A percentile compares a stretch with the other conserved stretches of the same genome.
Evolutionary conservation across 2,888 invertebrate genomes (phyloP).

Genomic region (Acrocera orbiculus): DNA sequence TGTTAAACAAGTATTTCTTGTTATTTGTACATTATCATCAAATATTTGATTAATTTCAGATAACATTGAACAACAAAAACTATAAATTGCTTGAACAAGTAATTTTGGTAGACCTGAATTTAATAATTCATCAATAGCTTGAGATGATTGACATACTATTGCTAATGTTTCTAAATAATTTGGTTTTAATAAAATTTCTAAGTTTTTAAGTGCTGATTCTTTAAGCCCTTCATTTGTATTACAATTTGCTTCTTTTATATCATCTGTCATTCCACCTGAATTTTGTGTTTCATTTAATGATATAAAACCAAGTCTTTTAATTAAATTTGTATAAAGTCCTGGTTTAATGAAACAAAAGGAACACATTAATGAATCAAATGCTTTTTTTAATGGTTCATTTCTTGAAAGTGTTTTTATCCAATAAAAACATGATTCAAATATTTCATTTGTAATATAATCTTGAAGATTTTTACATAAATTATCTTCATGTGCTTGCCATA

Average conservation of each 20-base stretch:
- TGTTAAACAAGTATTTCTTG: constrained; percentile 23
- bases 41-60: constrained; percentile 16
- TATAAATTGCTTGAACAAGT: constrained; percentile 43
- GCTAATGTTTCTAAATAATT: constrained; percentile 60
- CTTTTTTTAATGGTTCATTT: constrained; percentile 57
- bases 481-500: constrained; percentile 54
- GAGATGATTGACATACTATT: constrained; percentile 62
- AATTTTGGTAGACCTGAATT: constrained; percentile 54
- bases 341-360: constrained; percentile 72
- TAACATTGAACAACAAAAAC: constrained; percentile 24
- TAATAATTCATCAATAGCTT: constrained; percentile 55
- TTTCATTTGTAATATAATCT: constrained; percentile 49
- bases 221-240: constrained; percentile 41
- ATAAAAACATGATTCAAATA: constrained; percentile 59
- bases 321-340: constrained; percentile 51
- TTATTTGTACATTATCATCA: constrained; percentile 7
- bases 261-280: constrained; percentile 22
- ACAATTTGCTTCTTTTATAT: constrained; percentile 55
- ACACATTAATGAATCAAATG: constrained; percentile 73
- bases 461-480: constrained; percentile 44
- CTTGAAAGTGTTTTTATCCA: constrained; percentile 57
- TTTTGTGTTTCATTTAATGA: too few relatives aligned
- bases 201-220: constrained; percentile 37
- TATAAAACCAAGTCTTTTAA: constrained; percentile 51
- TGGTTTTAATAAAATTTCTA: constrained; percentile 38